These are phyloP conservation scores for Ennomos fuscantarius DNA, from an alignment of 2,888 invertebrate species.

Conservation along the genomic window DNA sequence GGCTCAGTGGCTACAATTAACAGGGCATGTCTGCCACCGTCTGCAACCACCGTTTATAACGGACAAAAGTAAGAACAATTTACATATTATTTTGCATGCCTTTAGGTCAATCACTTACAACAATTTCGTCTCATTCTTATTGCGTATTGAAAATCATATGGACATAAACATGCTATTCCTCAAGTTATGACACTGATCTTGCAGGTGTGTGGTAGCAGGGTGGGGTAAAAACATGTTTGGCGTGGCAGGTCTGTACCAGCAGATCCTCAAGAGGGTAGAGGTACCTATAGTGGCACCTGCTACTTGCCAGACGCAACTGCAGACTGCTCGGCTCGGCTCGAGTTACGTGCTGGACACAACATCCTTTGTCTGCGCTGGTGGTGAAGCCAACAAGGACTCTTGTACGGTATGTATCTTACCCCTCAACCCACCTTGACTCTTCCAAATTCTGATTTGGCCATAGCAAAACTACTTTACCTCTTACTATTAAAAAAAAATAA, in stretches of 20 bases:
- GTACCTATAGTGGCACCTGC: conserved; percentile 88
- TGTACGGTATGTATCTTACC: conserved; percentile 85
- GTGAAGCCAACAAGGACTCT: conserved; percentile 90
- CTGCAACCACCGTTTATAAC: conserved; percentile 62
- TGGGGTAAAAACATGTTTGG: conserved; percentile 94
- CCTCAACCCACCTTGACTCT: too few relatives aligned
- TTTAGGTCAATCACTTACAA: too few relatives aligned
- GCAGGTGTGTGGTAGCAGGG: conserved; percentile 89
- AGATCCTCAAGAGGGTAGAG: conserved; percentile 90
- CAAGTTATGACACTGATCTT: neutral
- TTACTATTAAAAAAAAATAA: too few relatives aligned
- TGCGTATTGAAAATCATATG: too few relatives aligned
- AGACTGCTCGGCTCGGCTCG: conserved; percentile 87
- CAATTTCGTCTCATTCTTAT: too few relatives aligned
- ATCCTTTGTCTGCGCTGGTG: conserved; percentile 92
- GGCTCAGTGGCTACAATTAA: conserved; percentile 85
- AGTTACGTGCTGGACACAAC: conserved; percentile 86
- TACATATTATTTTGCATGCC: too few relatives aligned
- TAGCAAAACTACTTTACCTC: too few relatives aligned
- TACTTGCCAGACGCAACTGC: conserved; percentile 87
- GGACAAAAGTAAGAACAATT: conserved; percentile 74
- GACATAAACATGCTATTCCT: too few relatives aligned
- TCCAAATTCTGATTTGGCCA: too few relatives aligned
- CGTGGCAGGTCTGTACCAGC: conserved; percentile 84
- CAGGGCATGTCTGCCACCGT: conserved; percentile 86